phyloP scores from a whole-genome alignment of 2,888 invertebrate species.

The Barypeithes pellucidus region DNA sequence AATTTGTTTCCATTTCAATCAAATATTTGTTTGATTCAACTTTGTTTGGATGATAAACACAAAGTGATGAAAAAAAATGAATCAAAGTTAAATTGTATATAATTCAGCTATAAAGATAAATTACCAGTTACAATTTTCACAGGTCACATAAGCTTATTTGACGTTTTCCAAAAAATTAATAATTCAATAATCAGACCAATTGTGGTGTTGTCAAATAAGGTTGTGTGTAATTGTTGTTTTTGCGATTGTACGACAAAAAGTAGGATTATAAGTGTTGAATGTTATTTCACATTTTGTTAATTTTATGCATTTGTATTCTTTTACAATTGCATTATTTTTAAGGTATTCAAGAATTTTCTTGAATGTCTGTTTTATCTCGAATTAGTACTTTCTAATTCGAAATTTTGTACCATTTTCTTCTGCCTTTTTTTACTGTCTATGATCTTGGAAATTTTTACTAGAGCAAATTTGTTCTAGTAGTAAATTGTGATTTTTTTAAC shows the following conservation, averaged over 20 bases:
- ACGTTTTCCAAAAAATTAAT: slow-evolving; percentile 12
- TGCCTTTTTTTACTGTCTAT: neutral
- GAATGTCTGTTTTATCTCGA: slow-evolving; percentile 30
- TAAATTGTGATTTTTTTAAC: neutral
- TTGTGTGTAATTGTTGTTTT: slow-evolving; percentile 53
- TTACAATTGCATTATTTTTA: slow-evolving; percentile 42
- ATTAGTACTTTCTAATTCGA: slow-evolving; percentile 35
- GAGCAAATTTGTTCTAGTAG: slow-evolving; percentile 27
- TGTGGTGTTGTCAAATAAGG: slow-evolving; percentile 42
- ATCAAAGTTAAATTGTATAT: too few relatives aligned
- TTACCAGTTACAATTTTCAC: slow-evolving; percentile 38
- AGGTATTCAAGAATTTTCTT: slow-evolving; percentile 36
- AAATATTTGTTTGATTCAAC: neutral
- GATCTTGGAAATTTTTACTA: neutral
- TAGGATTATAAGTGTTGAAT: slow-evolving; percentile 54
- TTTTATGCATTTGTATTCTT: slow-evolving; percentile 49
- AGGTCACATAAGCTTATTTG: slow-evolving; percentile 45
- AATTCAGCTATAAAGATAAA: slow-evolving; percentile 13
- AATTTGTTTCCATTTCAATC: neutral
- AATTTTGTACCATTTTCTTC: slow-evolving; percentile 13
- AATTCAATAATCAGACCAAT: neutral
- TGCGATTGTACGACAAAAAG: slow-evolving; percentile 61
- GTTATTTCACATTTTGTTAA: slow-evolving; percentile 39
- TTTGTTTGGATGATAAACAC: too few relatives aligned
- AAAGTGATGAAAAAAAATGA: too few relatives aligned